Evolutionary conservation across 1,140 invertebrate species (phyloP).

Genomic region (Condylostylus longicornis): DNA sequence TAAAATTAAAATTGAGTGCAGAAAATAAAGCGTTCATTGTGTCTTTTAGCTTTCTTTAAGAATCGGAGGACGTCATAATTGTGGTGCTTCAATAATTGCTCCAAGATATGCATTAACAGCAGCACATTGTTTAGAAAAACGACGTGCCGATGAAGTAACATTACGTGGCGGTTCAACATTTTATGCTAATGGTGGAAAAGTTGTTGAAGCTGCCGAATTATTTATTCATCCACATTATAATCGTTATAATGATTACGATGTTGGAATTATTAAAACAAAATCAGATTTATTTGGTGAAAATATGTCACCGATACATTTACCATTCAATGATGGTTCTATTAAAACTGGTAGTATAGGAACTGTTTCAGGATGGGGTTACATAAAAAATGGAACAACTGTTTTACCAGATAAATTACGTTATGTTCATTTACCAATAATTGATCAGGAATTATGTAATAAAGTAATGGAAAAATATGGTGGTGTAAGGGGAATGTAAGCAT

Average conservation of each 20-base stretch:
- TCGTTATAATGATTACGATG: neutral
- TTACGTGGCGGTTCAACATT: neutral
- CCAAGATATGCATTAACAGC: slow-evolving; percentile 5
- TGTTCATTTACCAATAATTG: neutral
- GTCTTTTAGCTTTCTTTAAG: neutral
- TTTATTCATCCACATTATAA: slow-evolving; percentile 2
- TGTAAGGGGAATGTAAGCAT: neutral
- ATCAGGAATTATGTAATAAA: neutral
- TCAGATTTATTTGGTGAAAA: neutral
- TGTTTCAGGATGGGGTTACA: slow-evolving; percentile 6
- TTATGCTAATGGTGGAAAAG: neutral
- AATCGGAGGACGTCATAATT: neutral
- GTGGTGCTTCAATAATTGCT: slow-evolving; percentile 7
- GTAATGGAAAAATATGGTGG: neutral
- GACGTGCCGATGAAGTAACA: neutral
- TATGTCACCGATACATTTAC: neutral
- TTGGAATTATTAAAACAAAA: slow-evolving; percentile 1
- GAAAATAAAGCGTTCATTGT: too few species aligned
- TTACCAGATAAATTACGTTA: neutral
- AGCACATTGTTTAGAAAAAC: slow-evolving; percentile 6
- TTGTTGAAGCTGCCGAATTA: neutral
- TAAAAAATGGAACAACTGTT: neutral
- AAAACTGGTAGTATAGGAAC: neutral
- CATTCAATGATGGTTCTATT: neutral
- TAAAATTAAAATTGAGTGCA: too few species aligned